Conservation (phyloP, 2,888 invertebrate species). For the Ischnura elegans region DNA sequence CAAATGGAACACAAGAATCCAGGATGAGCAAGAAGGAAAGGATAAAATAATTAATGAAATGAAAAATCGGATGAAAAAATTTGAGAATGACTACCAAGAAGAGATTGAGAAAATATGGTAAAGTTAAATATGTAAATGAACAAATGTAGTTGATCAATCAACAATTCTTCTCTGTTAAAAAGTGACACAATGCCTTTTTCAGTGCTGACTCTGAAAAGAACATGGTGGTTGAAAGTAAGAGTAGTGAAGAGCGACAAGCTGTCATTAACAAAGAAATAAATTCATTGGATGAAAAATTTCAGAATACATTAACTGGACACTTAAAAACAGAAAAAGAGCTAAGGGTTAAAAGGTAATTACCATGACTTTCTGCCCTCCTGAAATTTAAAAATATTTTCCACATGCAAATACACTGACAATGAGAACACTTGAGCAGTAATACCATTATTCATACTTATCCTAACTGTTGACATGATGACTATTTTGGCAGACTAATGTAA, state of each 20-base stretch:
- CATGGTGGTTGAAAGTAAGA: slow-evolving; percentile 80
- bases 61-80: slow-evolving; percentile 74
- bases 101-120: slow-evolving; percentile 72
- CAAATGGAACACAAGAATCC: slow-evolving; percentile 72
- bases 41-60: slow-evolving; percentile 75
- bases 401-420: too few relatives aligned
- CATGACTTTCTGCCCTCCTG: neutral
- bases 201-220: slow-evolving; percentile 79
- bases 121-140: slow-evolving; percentile 66
- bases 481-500: too few relatives aligned
- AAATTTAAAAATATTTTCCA: neutral
- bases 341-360: slow-evolving; percentile 78
- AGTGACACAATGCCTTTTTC: slow-evolving; percentile 32
- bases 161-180: neutral
- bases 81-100: slow-evolving; percentile 73
- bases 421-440: too few relatives aligned
- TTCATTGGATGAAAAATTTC: slow-evolving; percentile 77
- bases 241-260: slow-evolving; percentile 78
- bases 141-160: neutral
- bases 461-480: too few relatives aligned
- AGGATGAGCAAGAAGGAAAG: slow-evolving; percentile 75
- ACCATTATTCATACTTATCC: too few relatives aligned
- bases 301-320: slow-evolving; percentile 78
- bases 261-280: slow-evolving; percentile 79
- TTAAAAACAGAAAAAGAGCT: slow-evolving; percentile 80